Evolutionary conservation across 2,888 invertebrate genomes (phyloP), one percentile per base, ranked within the genome.

Genomic region (Incurvaria masculella): DNA sequence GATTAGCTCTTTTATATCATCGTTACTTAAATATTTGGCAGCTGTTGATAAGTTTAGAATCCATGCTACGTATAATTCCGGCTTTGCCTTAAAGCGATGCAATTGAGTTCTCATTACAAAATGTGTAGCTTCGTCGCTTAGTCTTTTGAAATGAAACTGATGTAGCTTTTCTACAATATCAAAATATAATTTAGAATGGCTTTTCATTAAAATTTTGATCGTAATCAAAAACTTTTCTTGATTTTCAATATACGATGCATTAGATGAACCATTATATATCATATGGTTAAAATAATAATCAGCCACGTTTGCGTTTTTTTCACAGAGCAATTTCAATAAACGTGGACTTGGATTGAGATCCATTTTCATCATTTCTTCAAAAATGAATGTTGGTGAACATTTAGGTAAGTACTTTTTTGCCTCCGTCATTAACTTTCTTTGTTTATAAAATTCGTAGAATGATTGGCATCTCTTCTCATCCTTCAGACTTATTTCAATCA

Each of bases 361-460:
- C 14, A 14, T 33, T n/a, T 56, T 58, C 2, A 53, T 49, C 20
- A 64, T 46, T 55, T 66, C 63, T 2, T 51, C 49, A 3, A 54
- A 21, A 20, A 71, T 61, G 44, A 62, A 63, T 19, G 61, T 60
- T n/a, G 57, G 44, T n/a, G 59, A 19, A 52, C 69, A 69, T 39
- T 61, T 59, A 50, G 52, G 51, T 1, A 70, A 55, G 49, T 66
- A 69, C 49, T 67, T 65, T 1, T 67, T 48, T 2, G 65, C 65
- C n/a, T n/a, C n/a, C 18, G 57, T 56, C 27, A 60, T 52, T 10
- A 61, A 60, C 45, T 63, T 52, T n/a, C 48, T 54, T 1, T 52
- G 47, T 42, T 55, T 59, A 51, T 69, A 70, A 54, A 64, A 61
- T 45, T 59, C 49, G 52, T 68, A 72, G 54, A 73, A 72, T 42